phyloP scores from a whole-genome alignment of 1,140 invertebrate species.

The Goniozus legneri region DNA sequence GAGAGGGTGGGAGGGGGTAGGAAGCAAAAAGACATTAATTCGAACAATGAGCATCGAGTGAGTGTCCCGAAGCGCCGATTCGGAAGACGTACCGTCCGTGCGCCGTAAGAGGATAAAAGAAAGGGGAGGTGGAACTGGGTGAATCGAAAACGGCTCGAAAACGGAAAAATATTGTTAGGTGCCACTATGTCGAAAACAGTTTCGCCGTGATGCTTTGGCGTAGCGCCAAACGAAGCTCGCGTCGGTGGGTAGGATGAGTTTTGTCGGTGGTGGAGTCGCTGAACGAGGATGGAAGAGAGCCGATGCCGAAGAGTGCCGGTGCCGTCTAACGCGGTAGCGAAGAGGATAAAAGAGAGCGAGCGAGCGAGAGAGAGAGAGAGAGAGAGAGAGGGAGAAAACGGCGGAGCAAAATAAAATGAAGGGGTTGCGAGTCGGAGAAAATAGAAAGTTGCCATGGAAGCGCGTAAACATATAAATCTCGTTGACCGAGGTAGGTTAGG shows the following conservation, averaged over 20 bases:
- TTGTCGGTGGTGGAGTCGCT: conserved; percentile 2
- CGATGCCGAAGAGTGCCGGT: conserved; percentile 6
- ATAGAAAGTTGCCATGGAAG: conserved; percentile 47
- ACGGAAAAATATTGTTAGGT: conserved; percentile 35
- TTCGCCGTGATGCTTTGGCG: conserved; percentile 39
- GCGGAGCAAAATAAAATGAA: conserved; percentile 41
- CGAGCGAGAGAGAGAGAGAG: no score
- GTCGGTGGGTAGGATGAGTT: background rate
- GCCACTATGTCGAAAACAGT: conserved; percentile 39
- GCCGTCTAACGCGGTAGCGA: conserved; percentile 14
- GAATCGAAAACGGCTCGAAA: background rate
- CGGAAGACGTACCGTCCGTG: background rate
- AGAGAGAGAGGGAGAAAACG: no score
- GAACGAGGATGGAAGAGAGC: conserved; percentile 8
- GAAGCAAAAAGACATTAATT: background rate
- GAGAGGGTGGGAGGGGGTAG: background rate
- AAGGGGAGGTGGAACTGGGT: background rate
- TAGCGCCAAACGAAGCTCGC: conserved; percentile 40
- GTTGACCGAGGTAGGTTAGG: conserved; percentile 22
- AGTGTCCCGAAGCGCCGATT: background rate
- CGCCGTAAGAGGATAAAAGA: background rate
- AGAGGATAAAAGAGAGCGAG: no score
- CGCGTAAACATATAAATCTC: conserved; percentile 54
- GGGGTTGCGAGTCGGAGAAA: conserved; percentile 33
- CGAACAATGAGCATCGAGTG: background rate